Conservation (phyloP, 2,888 invertebrate species). For the Gisinianus flammeolus region DNA sequence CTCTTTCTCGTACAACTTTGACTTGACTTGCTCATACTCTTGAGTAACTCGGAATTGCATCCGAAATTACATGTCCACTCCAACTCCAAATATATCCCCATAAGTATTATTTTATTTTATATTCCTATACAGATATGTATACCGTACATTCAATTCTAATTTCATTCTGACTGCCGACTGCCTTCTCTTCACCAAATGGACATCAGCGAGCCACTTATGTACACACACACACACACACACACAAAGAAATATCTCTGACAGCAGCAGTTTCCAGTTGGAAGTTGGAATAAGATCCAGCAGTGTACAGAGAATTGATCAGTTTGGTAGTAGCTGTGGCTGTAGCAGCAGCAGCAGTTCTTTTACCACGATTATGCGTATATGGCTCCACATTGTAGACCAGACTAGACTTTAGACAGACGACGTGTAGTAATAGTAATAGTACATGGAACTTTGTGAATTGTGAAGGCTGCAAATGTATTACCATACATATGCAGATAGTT, state of each 20-base stretch:
- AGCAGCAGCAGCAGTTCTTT: neutral
- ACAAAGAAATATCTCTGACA: neutral
- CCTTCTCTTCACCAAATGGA: neutral
- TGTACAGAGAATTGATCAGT: neutral
- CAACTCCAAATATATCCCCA: neutral
- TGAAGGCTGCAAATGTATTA: neutral
- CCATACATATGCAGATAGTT: neutral
- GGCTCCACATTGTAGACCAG: too few relatives aligned
- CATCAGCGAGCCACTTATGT: neutral
- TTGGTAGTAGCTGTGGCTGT: neutral
- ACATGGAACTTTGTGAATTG: neutral
- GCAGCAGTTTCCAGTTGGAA: neutral
- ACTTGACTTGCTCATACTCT: conserved; percentile 1
- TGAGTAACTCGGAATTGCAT: neutral
- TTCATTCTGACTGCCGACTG: neutral
- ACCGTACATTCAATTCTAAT: neutral
- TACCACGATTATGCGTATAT: too few relatives aligned
- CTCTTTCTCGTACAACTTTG: neutral
- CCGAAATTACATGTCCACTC: neutral
- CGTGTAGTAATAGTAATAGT: too few relatives aligned
- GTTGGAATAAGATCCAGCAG: neutral
- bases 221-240: neutral
- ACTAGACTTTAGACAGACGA: conserved; percentile 9
- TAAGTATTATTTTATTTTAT: neutral
- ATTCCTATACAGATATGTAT: neutral